A percentile compares a stretch with the other conserved stretches of the same genome.
phyloP scores from a whole-genome alignment of 2,797 vertebrate genomes.

The Cirrhinus mrigala region DNA sequence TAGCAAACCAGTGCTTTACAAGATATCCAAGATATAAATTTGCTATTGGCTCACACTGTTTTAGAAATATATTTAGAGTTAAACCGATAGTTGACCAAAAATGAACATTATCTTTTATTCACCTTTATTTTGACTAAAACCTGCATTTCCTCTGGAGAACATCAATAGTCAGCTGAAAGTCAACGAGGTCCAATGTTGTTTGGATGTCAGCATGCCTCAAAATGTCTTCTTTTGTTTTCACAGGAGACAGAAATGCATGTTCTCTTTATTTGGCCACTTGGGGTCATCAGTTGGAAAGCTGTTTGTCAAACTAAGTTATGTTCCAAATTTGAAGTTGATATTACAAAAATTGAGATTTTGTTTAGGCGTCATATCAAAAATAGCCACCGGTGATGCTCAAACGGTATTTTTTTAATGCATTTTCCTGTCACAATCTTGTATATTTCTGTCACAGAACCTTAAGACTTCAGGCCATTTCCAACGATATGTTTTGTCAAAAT shows the following conservation, averaged over 20 bases:
- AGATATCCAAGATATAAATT: background rate
- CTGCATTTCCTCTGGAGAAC: background rate
- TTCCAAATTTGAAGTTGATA: no score
- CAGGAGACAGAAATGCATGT: background rate
- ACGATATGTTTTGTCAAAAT: no score
- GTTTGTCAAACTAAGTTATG: no score
- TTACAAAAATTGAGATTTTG: no score
- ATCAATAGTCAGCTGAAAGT: background rate
- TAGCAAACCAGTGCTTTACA: background rate
- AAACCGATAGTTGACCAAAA: background rate
- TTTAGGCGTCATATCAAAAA: no score
- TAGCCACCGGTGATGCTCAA: no score
- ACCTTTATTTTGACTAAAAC: no score
- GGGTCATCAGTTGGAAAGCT: background rate
- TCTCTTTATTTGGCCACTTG: constrained; percentile 6
- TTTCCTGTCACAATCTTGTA: no score
- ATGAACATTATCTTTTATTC: no score
- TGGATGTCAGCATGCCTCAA: background rate
- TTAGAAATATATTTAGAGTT: background rate
- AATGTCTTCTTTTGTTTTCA: background rate
- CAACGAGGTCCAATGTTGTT: background rate
- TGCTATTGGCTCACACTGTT: background rate
- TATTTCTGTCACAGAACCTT: no score
- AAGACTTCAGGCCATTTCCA: no score
- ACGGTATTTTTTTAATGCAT: no score